These are phyloP conservation scores for Heterohyrax brucei DNA, from an alignment of 2,797 vertebrate species.

Conservation along the genomic window DNA sequence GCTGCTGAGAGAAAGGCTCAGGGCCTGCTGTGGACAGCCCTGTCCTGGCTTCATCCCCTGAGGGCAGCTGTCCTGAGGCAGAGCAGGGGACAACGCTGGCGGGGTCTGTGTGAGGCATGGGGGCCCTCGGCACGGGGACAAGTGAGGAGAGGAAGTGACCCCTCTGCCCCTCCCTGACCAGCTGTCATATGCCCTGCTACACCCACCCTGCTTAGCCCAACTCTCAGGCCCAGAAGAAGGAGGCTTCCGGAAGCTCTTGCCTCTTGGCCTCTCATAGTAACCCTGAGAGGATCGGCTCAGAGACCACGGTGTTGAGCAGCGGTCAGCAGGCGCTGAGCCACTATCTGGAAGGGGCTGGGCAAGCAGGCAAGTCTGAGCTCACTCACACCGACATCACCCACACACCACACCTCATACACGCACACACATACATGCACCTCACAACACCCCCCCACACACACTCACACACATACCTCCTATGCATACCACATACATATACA, in stretches of 20 bases:
- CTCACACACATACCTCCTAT: no score
- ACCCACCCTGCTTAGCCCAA: constrained; percentile 82
- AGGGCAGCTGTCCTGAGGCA: neutral
- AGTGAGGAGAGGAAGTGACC: neutral
- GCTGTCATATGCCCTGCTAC: constrained; percentile 38
- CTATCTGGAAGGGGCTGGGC: constrained; percentile 79
- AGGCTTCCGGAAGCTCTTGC: constrained; percentile 74
- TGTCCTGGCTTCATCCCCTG: neutral
- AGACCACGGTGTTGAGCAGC: neutral
- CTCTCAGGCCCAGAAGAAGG: constrained; percentile 78
- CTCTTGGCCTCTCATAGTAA: constrained; percentile 68
- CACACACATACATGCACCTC: no score
- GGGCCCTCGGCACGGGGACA: neutral
- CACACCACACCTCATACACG: no score
- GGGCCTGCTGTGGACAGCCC: neutral
- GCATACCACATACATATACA: no score
- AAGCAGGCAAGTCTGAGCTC: constrained; percentile 62
- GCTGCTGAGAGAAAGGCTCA: no score
- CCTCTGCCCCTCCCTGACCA: constrained; percentile 48
- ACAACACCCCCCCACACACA: no score
- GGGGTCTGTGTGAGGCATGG: neutral
- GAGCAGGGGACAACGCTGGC: neutral
- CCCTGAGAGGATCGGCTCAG: constrained; percentile 68
- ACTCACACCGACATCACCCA: neutral
- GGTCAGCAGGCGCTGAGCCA: constrained; percentile 74